Conservation (phyloP, 2,797 vertebrate genomes). For the Lagorchestes hirsutus region DNA sequence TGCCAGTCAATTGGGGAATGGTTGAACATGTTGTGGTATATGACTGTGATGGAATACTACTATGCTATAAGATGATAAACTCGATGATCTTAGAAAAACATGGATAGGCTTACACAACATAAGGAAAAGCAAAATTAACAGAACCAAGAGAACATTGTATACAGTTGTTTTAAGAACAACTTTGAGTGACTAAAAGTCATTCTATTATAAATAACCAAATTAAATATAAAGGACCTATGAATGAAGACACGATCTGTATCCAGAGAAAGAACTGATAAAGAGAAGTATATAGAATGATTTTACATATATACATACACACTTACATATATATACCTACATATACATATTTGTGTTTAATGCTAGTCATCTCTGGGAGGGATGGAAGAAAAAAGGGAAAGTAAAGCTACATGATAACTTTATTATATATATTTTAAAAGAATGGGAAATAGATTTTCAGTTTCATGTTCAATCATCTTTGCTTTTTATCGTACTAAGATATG, state of each 20-base stretch:
- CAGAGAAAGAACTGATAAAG: background rate
- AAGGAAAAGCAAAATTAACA: background rate
- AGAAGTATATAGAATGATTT: background rate
- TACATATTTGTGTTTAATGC: background rate
- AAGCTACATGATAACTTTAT: background rate
- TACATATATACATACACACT: background rate
- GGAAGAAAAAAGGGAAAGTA: background rate
- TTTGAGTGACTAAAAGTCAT: background rate
- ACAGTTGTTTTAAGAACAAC: background rate
- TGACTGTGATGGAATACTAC: background rate
- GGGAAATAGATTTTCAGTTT: background rate
- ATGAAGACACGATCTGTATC: background rate
- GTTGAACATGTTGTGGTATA: background rate
- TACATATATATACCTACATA: background rate
- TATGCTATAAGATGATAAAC: background rate
- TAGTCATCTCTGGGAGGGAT: background rate
- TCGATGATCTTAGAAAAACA: background rate
- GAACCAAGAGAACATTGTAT: background rate
- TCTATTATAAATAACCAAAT: background rate
- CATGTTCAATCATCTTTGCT: background rate
- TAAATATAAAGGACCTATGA: background rate
- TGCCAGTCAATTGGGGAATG: background rate
- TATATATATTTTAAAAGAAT: background rate
- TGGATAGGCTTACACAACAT: background rate
- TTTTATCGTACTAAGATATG: background rate